Percentiles rank a stretch among this genome's conserved stretches.
Evolutionary conservation across 2,113 vertebrate species (phyloP).

Genomic region (Corythornis madagascariensis): DNA sequence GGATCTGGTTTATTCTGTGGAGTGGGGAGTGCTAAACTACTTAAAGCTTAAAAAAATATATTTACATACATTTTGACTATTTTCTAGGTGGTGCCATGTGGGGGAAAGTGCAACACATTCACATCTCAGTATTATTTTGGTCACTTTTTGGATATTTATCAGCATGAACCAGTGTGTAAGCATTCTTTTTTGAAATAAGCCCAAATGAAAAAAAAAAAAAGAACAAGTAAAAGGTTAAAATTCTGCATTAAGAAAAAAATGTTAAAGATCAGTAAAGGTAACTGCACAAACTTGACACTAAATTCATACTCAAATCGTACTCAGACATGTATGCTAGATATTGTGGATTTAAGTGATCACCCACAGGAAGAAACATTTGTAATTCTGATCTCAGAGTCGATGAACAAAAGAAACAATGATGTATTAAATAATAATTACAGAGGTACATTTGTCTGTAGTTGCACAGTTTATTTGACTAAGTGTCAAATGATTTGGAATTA

Average conservation of each 20-base stretch:
- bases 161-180: neutral
- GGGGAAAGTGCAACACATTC: neutral
- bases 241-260: neutral
- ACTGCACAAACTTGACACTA: neutral
- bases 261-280: neutral
- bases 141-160: neutral
- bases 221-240: neutral
- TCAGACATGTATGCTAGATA: neutral
- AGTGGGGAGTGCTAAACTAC: neutral
- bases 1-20: neutral
- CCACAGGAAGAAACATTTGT: neutral
- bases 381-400: neutral
- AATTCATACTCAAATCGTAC: neutral
- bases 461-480: neutral
- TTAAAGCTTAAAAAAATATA: constrained; percentile 22
- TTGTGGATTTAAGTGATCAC: neutral
- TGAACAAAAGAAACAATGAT: neutral
- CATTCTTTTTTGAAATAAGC: neutral
- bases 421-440: neutral
- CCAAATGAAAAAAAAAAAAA: neutral
- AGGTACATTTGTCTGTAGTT: neutral
- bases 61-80: neutral
- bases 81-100: neutral
- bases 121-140: neutral
- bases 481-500: neutral